Base-by-base conservation (phyloP, 2,797 vertebrate genomes). In the Pantherophis vulpinus region DNA sequence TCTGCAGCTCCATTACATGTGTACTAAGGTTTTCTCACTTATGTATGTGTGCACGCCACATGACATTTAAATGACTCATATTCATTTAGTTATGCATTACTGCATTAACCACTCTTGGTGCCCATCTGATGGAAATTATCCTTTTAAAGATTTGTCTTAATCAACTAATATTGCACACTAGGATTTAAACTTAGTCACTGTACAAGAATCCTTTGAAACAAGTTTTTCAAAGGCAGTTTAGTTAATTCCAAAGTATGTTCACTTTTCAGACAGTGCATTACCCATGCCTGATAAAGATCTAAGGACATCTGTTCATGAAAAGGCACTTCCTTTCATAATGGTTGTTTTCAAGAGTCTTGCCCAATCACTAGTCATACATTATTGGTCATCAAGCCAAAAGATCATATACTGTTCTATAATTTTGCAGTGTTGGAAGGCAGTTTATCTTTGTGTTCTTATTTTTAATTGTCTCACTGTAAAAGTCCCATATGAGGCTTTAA, bases 81-180 rank as follows among this genome's bases (percentile, higher is more conserved):
- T 95, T 92, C 95, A 94, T 97, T 98, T 97, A 97, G 97, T 97
- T 95, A 97, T 96, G 94, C 94, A 90, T 74, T 97, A 96, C 97
- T 97, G 96, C 96, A 97, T 97, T 96, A 96, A 97, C 97, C 97
- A 96, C 97, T 96, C 96, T 97, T 94, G 97, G 94, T 96, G 93
- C 97, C 96, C 97, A 97, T 96, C 96, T 97, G 97, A 98, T 97
- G 95, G 96, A 97, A 98, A 98, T 97, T 97, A 97, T 94, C 96
- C 93, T 95, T 96, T 95, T 97, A 96, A 97, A 98, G 95, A 96
- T 96, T 97, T 97, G 96, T 97, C 97, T 98, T 98, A 97, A 98
- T 98, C 97, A 97, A 97, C 97, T 97, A 97, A 97, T 98, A 97
- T 96, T 97, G 95, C 95, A 95, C 96, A 95, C 96, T 95, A 96